A percentile compares a stretch with the other conserved stretches of the same genome.
Conservation (phyloP, 2,113 vertebrate genomes). For the Onychostoma macrolepis region DNA sequence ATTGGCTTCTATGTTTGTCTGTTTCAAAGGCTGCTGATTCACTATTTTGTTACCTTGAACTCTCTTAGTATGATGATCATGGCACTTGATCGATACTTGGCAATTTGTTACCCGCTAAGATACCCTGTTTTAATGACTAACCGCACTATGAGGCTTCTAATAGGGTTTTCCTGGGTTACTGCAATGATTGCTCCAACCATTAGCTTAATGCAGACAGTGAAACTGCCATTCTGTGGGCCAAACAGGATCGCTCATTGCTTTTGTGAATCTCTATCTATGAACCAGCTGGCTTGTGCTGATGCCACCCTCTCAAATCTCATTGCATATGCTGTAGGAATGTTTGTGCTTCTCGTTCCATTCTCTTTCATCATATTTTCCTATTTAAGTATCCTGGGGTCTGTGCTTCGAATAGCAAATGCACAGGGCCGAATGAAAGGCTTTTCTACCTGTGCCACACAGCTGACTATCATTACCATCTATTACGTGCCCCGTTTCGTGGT, state of each 20-base stretch:
- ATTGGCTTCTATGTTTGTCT: slow-evolving; percentile 60
- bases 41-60: slow-evolving; percentile 64
- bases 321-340: slow-evolving; percentile 34
- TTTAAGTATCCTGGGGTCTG: slow-evolving; percentile 52
- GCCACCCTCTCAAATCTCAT: rapidly evolving
- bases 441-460: slow-evolving; percentile 62
- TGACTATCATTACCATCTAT: slow-evolving; percentile 57
- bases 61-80: slow-evolving; percentile 62
- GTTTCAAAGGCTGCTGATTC: slow-evolving; percentile 60
- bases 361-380: slow-evolving; percentile 62
- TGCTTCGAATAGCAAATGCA: slow-evolving; percentile 54
- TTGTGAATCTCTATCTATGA: slow-evolving; percentile 52
- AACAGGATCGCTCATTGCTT: slow-evolving; percentile 56
- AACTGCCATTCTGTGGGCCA: slow-evolving; percentile 57
- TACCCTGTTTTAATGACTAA: slow-evolving; percentile 59
- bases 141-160: slow-evolving; percentile 48
- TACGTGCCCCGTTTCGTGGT: slow-evolving; percentile 60
- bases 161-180: slow-evolving; percentile 50
- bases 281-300: slow-evolving; percentile 46
- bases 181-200: slow-evolving; percentile 45
- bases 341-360: slow-evolving; percentile 60
- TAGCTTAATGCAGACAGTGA: background rate
- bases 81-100: slow-evolving; percentile 63
- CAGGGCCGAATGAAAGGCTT: slow-evolving; percentile 58
- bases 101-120: slow-evolving; percentile 62